phyloP scores from a whole-genome alignment of 2,113 vertebrate species.

The Cricetomys ansorgei region DNA sequence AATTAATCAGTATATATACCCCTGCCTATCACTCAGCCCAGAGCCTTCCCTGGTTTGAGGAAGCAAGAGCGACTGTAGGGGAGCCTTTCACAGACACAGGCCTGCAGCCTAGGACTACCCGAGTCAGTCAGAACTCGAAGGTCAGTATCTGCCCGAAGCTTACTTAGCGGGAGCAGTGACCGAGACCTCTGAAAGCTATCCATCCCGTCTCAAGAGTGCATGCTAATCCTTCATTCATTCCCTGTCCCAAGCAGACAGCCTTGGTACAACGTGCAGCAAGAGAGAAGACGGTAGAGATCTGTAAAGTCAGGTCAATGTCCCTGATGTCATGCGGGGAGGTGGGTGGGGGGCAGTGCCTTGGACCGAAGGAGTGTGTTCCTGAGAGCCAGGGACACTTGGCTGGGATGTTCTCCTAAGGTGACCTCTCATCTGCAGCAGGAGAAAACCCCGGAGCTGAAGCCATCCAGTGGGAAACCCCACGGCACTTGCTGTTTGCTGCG shows the following conservation, averaged over 20 bases:
- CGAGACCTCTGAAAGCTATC: conserved; percentile 72
- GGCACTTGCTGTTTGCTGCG: neutral
- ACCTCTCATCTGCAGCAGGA: neutral
- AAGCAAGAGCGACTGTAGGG: neutral
- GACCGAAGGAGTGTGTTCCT: neutral
- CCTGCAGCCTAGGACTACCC: neutral
- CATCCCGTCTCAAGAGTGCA: conserved; percentile 68
- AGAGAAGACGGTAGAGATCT: conserved; percentile 74
- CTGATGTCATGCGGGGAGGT: conserved; percentile 71
- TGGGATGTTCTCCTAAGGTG: neutral
- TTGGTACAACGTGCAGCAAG: conserved; percentile 57
- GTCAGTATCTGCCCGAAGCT: conserved; percentile 63
- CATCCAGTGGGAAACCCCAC: neutral
- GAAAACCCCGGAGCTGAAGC: neutral
- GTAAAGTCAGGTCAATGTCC: conserved; percentile 69
- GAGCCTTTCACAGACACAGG: neutral
- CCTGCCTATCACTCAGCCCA: neutral
- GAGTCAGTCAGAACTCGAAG: conserved; percentile 36
- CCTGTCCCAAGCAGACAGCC: conserved; percentile 69
- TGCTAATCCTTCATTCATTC: conserved; percentile 76
- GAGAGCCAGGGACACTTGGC: neutral
- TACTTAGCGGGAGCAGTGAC: conserved; percentile 66
- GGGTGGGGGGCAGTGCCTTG: neutral
- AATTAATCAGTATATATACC: neutral
- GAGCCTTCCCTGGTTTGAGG: neutral